A percentile compares a stretch with the other conserved stretches of the same genome.
Conservation (phyloP, 2,113 vertebrate genomes). For the Periophthalmodon schlosseri region DNA sequence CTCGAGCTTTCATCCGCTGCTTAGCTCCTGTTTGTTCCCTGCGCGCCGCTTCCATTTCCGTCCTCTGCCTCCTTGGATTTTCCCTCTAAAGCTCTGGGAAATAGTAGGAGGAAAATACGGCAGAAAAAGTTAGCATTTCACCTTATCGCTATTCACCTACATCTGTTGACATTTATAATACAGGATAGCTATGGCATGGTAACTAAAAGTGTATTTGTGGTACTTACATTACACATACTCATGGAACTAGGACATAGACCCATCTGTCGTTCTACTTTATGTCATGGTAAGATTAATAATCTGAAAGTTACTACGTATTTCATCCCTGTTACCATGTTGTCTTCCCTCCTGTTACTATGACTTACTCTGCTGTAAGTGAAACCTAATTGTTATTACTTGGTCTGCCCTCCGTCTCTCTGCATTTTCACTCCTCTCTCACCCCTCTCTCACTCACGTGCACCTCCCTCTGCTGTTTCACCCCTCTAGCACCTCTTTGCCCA, state of each 20-base stretch:
- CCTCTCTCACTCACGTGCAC: not conserved
- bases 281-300: no score
- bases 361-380: no score
- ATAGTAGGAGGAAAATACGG: not conserved
- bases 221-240: not conserved
- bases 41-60: not conserved
- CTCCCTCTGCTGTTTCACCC: no score
- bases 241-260: not conserved
- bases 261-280: not conserved
- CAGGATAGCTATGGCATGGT: no score
- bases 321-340: no score
- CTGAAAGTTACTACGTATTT: no score
- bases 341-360: no score
- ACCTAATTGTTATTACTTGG: no score
- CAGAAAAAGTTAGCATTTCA: not conserved
- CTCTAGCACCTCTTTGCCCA: slow-evolving; percentile 8
- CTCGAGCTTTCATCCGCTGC: slow-evolving; percentile 34
- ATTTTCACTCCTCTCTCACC: slow-evolving; percentile 24
- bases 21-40: slow-evolving; percentile 13
- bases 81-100: not conserved
- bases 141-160: not conserved
- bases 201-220: no score
- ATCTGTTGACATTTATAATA: no score
- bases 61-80: not conserved
- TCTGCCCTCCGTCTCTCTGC: not conserved